phyloP scores from a whole-genome alignment of 2,888 invertebrate species.

The Heteropelma amictum region DNA sequence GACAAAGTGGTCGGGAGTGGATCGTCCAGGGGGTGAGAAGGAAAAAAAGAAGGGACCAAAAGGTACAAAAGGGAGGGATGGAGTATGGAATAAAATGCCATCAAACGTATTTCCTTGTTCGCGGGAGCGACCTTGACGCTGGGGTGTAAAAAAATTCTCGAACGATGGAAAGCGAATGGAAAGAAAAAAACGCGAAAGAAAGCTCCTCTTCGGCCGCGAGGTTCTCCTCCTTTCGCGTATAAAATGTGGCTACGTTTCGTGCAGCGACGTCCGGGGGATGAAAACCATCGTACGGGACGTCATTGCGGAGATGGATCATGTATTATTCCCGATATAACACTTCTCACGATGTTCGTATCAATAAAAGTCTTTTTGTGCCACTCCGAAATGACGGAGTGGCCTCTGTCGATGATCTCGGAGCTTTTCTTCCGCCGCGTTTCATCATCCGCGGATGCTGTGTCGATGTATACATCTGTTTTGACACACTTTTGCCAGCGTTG shows the following conservation, averaged over 20 bases:
- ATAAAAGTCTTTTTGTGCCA: constrained; percentile 74
- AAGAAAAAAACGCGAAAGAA: neutral
- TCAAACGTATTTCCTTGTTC: neutral
- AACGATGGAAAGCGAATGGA: neutral
- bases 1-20: neutral
- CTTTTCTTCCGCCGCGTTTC: neutral
- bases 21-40: neutral
- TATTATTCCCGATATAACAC: constrained; percentile 70
- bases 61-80: too few relatives aligned
- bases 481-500: neutral
- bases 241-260: too few relatives aligned
- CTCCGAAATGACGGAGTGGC: constrained; percentile 70
- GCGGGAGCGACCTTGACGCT: neutral
- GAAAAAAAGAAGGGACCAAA: neutral
- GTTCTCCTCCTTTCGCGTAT: too few relatives aligned
- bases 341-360: constrained; percentile 67
- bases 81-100: too few relatives aligned
- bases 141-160: neutral
- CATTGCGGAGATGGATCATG: constrained; percentile 74
- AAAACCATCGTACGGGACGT: constrained; percentile 68
- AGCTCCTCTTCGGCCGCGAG: too few relatives aligned
- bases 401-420: constrained; percentile 8
- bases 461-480: too few relatives aligned
- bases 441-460: neutral
- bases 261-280: constrained; percentile 41